Conservation (phyloP, 2,113 vertebrate species). For the Todiramphus chloris region DNA sequence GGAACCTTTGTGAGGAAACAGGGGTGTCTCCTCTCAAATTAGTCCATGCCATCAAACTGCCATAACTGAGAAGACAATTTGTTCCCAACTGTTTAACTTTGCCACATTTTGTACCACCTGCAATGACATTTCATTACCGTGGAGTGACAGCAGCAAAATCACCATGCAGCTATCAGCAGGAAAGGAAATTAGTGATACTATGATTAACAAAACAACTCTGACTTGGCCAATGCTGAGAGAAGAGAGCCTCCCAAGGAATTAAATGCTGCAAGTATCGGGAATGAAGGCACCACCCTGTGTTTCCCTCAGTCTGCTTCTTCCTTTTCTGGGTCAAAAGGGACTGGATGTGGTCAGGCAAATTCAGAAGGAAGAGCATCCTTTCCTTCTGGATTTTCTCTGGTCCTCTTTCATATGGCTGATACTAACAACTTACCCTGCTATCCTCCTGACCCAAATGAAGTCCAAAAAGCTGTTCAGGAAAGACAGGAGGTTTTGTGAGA, state of each 20-base stretch:
- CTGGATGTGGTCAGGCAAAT: not conserved
- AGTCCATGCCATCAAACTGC: not conserved
- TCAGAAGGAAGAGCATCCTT: not conserved
- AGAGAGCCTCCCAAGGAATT: not conserved
- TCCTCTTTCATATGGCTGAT: not conserved
- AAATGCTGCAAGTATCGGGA: not conserved
- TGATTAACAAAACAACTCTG: conserved; percentile 55
- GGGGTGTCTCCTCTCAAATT: not conserved
- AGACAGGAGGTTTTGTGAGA: not conserved
- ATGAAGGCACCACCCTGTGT: conserved; percentile 22
- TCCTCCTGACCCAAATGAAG: not conserved
- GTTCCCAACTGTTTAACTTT: conserved; percentile 50
- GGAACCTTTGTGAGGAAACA: not conserved
- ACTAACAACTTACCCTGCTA: not conserved
- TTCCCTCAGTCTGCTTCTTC: not conserved
- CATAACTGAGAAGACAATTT: not conserved
- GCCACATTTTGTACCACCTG: conserved; percentile 51
- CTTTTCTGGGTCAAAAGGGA: not conserved
- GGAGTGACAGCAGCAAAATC: conserved; percentile 43
- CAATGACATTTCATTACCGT: conserved; percentile 61
- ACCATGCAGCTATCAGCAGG: conserved; percentile 42
- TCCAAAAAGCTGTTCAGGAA: not conserved
- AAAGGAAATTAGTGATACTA: conserved; percentile 58
- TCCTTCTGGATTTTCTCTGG: not conserved
- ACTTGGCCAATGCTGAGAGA: not conserved